Evolutionary conservation across 2,888 invertebrate species (phyloP).

Genomic region (Iphiclides podalirius): DNA sequence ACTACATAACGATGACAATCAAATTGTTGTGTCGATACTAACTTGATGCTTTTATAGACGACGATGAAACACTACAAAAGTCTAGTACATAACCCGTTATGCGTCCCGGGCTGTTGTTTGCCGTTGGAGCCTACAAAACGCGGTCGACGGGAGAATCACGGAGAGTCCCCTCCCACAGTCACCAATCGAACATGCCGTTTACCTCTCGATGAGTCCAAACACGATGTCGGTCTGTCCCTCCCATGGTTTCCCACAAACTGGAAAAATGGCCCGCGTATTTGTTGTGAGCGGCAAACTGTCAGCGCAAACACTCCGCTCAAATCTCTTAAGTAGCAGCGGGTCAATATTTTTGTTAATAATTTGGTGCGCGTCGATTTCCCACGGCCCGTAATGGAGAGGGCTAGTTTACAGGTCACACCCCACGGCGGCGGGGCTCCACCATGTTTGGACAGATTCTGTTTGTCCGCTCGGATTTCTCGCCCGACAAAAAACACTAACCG

Average conservation of each 20-base stretch:
- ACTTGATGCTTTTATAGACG: no score
- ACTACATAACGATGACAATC: no score
- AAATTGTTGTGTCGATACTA: no score
- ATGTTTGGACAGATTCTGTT: constrained; percentile 47
- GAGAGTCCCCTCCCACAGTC: constrained; percentile 22
- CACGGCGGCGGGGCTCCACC: constrained; percentile 37
- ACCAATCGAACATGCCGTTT: constrained; percentile 32
- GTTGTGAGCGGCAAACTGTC: constrained; percentile 70
- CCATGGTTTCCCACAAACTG: constrained; percentile 69
- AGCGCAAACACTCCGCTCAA: constrained; percentile 74
- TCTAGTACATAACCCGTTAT: no score
- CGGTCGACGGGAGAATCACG: constrained; percentile 27
- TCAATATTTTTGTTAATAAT: constrained; percentile 80
- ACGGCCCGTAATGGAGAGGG: constrained; percentile 62
- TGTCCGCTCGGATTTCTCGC: constrained; percentile 23
- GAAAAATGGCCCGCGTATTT: constrained; percentile 65
- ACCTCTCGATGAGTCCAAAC: constrained; percentile 48
- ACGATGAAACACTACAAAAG: no score
- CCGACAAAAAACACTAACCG: not conserved
- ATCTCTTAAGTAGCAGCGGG: constrained; percentile 78
- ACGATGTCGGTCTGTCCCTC: constrained; percentile 45
- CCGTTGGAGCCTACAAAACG: no score
- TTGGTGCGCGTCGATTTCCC: constrained; percentile 67
- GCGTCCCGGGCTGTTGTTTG: no score
- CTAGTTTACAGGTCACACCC: constrained; percentile 65